These are phyloP conservation scores for Drosophila antonietae DNA, from an alignment of 2,888 invertebrate species.

Conservation along the genomic window DNA sequence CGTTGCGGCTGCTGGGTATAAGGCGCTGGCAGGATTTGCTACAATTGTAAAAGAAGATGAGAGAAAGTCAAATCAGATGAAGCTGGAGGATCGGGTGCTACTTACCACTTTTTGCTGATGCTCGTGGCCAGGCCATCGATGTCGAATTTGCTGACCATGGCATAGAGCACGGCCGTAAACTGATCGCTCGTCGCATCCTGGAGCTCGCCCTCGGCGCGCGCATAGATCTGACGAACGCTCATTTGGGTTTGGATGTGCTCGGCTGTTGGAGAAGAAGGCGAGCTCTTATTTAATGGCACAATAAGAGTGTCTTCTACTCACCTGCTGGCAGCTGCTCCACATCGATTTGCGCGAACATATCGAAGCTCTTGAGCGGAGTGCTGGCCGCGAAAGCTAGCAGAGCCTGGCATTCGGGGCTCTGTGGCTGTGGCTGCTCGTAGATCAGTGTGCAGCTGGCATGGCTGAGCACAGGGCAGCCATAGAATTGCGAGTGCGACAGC, in stretches of 20 bases:
- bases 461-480: constrained; percentile 85
- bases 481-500: constrained; percentile 87
- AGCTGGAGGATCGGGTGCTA: constrained; percentile 25
- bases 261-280: constrained; percentile 39
- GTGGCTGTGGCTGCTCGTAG: constrained; percentile 89
- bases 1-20: constrained; percentile 46
- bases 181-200: constrained; percentile 85
- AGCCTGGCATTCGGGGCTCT: constrained; percentile 87
- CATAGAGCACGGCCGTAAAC: constrained; percentile 90
- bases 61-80: not conserved
- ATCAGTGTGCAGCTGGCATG: constrained; percentile 87
- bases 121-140: constrained; percentile 86
- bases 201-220: constrained; percentile 84
- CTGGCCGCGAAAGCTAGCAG: constrained; percentile 78
- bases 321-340: constrained; percentile 82
- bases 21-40: constrained; percentile 73
- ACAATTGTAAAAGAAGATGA: constrained; percentile 13
- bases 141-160: constrained; percentile 89
- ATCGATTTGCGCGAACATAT: constrained; percentile 51
- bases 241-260: constrained; percentile 85
- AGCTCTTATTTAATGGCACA: not conserved
- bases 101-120: constrained; percentile 85
- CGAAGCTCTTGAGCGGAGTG: constrained; percentile 46
- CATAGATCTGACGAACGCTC: constrained; percentile 87
- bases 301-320: constrained; percentile 65